Percentiles rank a stretch among this genome's conserved stretches.
Conservation (phyloP, 1,140 invertebrate species). For the Apis florea region DNA sequence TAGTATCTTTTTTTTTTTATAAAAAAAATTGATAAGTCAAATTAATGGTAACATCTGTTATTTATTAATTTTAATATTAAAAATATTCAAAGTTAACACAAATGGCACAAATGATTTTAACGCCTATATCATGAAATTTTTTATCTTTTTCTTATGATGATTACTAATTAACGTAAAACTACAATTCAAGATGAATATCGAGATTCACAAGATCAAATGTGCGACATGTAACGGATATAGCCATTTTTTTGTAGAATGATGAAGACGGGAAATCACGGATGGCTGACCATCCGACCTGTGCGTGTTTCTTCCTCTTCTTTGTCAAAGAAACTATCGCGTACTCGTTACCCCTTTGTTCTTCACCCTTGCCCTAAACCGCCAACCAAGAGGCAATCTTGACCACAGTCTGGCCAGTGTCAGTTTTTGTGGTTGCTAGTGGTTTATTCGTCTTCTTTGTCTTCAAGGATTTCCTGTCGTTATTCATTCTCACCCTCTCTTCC, state of each 20-base stretch:
- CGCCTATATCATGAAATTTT: no score
- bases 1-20: no score
- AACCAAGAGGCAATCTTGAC: slow-evolving; percentile 48
- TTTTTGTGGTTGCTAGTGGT: slow-evolving; percentile 49
- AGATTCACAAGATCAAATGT: slow-evolving; percentile 13
- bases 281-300: slow-evolving; percentile 69
- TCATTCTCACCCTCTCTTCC: slow-evolving; percentile 2
- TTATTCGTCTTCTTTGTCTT: slow-evolving; percentile 30
- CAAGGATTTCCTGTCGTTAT: slow-evolving; percentile 51
- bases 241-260: slow-evolving; percentile 39
- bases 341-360: slow-evolving; percentile 46
- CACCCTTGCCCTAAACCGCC: slow-evolving; percentile 35
- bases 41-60: neutral
- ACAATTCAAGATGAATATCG: neutral
- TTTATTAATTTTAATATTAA: neutral
- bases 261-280: slow-evolving; percentile 69
- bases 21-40: neutral
- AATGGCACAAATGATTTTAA: neutral
- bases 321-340: slow-evolving; percentile 48
- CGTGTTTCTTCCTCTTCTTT: slow-evolving; percentile 49
- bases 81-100: neutral
- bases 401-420: slow-evolving; percentile 55
- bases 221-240: slow-evolving; percentile 43
- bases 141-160: neutral
- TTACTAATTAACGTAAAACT: neutral